phyloP scores from a whole-genome alignment of 1,140 invertebrate species.

The Arion vulgaris region DNA sequence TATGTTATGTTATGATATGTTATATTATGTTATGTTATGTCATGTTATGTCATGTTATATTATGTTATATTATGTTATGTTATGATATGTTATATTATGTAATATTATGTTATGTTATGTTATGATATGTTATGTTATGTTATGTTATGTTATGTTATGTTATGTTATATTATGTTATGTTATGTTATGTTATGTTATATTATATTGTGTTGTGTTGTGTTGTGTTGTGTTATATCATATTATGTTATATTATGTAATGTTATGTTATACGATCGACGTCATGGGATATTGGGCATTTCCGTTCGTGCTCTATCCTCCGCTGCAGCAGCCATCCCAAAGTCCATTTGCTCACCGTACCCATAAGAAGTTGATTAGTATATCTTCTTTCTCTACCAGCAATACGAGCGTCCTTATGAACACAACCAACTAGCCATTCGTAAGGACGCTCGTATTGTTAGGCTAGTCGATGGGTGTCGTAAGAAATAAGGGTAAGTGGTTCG shows the following conservation, averaged over 20 bases:
- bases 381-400: no score
- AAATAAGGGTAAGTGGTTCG: no score
- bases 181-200: not conserved
- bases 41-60: not conserved
- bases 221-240: not conserved
- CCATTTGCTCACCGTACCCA: no score
- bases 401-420: no score
- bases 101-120: constrained; percentile 3
- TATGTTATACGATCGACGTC: no score
- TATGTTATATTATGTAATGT: not conserved
- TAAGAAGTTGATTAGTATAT: no score
- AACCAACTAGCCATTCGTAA: no score
- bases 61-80: not conserved
- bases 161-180: not conserved
- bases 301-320: no score
- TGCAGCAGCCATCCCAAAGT: no score
- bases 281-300: no score
- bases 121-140: not conserved
- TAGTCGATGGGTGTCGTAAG: no score
- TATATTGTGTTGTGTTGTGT: not conserved
- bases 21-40: not conserved
- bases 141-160: not conserved
- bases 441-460: no score
- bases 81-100: not conserved
- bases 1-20: not conserved